phyloP scores from a whole-genome alignment of 2,888 invertebrate genomes.

The Sesia bembeciformis region DNA sequence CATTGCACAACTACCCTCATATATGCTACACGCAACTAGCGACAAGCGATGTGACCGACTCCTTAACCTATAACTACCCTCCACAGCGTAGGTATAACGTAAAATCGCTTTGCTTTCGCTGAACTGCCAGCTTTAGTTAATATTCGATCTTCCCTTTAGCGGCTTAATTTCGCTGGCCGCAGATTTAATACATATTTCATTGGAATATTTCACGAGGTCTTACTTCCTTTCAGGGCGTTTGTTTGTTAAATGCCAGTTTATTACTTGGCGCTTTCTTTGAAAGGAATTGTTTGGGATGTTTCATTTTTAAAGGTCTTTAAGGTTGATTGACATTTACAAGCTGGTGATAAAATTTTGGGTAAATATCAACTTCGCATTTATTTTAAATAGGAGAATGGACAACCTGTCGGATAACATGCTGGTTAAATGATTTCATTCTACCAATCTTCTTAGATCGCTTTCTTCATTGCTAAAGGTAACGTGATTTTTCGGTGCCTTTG shows the following conservation, averaged over 20 bases:
- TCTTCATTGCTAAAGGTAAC: too few species aligned
- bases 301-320: neutral
- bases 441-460: too few species aligned
- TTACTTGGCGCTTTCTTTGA: constrained; percentile 18
- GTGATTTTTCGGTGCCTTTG: too few species aligned
- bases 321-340: neutral
- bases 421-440: too few species aligned
- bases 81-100: too few species aligned
- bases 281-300: neutral
- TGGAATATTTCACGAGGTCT: constrained; percentile 59
- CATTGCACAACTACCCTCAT: too few species aligned
- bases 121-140: constrained; percentile 26
- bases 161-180: constrained; percentile 54
- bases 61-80: too few species aligned
- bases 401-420: too few species aligned
- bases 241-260: constrained; percentile 60
- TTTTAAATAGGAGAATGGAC: too few species aligned
- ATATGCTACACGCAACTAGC: too few species aligned
- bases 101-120: constrained; percentile 14
- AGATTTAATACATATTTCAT: constrained; percentile 71
- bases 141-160: constrained; percentile 46
- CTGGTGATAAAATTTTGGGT: neutral
- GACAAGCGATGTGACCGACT: too few species aligned
- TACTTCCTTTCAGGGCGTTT: constrained; percentile 32
- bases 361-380: too few species aligned